A percentile compares a stretch with the other conserved stretches of the same genome.
Evolutionary conservation across 2,113 vertebrate genomes (phyloP).

Genomic region (Sinosuthora webbiana): DNA sequence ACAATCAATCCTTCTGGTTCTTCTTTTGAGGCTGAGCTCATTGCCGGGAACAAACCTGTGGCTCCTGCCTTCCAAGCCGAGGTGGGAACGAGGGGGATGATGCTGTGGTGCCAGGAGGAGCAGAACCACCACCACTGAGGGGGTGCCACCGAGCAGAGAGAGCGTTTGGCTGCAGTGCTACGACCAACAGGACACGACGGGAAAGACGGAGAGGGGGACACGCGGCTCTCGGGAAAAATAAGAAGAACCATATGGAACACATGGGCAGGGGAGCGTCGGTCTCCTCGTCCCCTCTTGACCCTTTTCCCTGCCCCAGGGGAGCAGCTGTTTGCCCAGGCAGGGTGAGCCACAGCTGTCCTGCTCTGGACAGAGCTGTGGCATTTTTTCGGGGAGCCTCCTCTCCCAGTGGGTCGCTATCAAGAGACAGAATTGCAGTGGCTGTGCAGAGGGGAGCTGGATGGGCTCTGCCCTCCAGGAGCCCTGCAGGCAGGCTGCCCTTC

Average conservation of each 20-base stretch:
- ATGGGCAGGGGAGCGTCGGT: background rate
- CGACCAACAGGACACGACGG: conserved; percentile 36
- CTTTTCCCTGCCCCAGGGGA: conserved; percentile 6
- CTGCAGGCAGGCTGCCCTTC: conserved; percentile 21
- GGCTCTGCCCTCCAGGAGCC: conserved; percentile 13
- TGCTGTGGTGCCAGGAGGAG: conserved; percentile 21
- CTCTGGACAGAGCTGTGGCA: background rate
- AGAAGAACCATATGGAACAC: conserved; percentile 52
- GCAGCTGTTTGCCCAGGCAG: background rate
- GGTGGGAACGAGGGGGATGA: background rate
- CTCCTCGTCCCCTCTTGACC: conserved; percentile 9
- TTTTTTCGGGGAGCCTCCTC: background rate
- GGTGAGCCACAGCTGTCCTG: background rate
- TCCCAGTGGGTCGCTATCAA: background rate
- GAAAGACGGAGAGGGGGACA: conserved; percentile 12
- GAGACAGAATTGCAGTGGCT: background rate
- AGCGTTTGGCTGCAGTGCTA: background rate
- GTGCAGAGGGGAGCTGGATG: conserved; percentile 18
- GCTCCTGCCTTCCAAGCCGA: background rate
- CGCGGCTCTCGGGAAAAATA: conserved; percentile 41
- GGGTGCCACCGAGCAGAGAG: conserved; percentile 26
- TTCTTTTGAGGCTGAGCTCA: background rate
- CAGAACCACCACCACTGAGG: background rate
- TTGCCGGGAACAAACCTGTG: background rate
- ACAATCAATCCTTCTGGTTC: background rate